Evolutionary conservation across 2,888 invertebrate species (phyloP).

Genomic region (Candidula unifasciata): DNA sequence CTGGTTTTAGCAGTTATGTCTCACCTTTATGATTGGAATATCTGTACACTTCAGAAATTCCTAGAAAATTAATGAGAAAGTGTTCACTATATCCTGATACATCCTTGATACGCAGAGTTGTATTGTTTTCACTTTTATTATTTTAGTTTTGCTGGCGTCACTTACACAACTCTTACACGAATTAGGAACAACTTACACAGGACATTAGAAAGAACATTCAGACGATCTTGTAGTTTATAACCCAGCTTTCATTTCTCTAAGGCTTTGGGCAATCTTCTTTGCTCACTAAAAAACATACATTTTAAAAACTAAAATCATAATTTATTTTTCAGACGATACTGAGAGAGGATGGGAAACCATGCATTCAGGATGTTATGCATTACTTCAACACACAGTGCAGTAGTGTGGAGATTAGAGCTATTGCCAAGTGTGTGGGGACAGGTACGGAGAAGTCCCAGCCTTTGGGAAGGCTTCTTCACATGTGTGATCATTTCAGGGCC

Average conservation of each 20-base stretch:
- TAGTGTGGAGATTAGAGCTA: conserved; percentile 31
- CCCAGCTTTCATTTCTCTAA: background rate
- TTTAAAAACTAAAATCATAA: background rate
- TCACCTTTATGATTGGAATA: too few relatives aligned
- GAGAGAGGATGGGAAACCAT: conserved; percentile 31
- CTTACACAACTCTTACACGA: too few relatives aligned
- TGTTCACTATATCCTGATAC: too few relatives aligned
- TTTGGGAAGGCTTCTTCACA: conserved; percentile 36
- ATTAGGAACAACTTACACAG: too few relatives aligned
- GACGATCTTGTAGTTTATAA: too few relatives aligned
- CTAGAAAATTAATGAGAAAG: too few relatives aligned
- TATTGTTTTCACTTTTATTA: too few relatives aligned
- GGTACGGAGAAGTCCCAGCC: conserved; percentile 5
- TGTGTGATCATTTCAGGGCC: conserved; percentile 37
- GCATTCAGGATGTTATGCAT: conserved; percentile 15
- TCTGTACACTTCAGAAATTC: too few relatives aligned
- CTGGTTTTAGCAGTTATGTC: too few relatives aligned
- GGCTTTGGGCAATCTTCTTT: background rate
- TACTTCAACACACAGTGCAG: conserved; percentile 45
- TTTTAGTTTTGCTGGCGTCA: too few relatives aligned
- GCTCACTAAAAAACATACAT: background rate
- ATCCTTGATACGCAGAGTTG: too few relatives aligned
- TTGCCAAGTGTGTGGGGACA: conserved; percentile 35
- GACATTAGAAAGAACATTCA: too few relatives aligned
- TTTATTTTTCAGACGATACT: conserved; percentile 4